Base-by-base conservation (phyloP, 1,140 invertebrate species). In the Diploscapter pachys region DNA sequence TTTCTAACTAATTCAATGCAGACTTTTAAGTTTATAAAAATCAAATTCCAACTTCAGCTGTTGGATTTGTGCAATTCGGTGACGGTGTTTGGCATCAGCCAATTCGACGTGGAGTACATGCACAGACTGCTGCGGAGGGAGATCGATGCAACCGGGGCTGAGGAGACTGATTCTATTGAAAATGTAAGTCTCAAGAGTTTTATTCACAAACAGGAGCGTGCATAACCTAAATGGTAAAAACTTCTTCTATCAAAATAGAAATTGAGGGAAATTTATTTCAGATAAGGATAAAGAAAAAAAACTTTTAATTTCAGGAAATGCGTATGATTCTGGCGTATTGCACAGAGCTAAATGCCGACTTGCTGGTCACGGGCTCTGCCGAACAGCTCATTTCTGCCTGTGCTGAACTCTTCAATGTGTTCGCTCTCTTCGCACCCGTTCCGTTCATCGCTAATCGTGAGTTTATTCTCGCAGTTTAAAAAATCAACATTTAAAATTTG, bases 381-480 rank as follows among this genome's bases (percentile, higher is more conserved):
- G 73, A 74, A 51, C 55, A 56, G 5, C 64, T 74, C 4, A 67
- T 74, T 4, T 64, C 61, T 54, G 73, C 65, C 8, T 74, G 73
- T 53, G 70, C 73, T 11, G 65, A 65, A 4, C 56, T 74, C 31
- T 61, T 74, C 54, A 69, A 69, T 48, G 73, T 74, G 5, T 57
- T 74, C 9, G 64, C 73, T 3, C n/a, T 74, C 3, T 74, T 74
- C 51, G 63, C 73, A 2, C 73, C 73, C 4, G 73, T 74, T 2
- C 55, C 64, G 5, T 74, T 74, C 66, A 69, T 74, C 57, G 68
- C 73, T 4, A 66, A 31, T 9, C 13, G 63, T 65, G 31, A 9
- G 9, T 6, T 50, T 50, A 9, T 8, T 9, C 6, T 65, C 6
- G 31, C 31, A 31, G 31, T 31, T 31, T 31, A 31, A 31, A 31